Base-by-base conservation (phyloP, 2,113 vertebrate genomes). In the Cyrtonyx montezumae region DNA sequence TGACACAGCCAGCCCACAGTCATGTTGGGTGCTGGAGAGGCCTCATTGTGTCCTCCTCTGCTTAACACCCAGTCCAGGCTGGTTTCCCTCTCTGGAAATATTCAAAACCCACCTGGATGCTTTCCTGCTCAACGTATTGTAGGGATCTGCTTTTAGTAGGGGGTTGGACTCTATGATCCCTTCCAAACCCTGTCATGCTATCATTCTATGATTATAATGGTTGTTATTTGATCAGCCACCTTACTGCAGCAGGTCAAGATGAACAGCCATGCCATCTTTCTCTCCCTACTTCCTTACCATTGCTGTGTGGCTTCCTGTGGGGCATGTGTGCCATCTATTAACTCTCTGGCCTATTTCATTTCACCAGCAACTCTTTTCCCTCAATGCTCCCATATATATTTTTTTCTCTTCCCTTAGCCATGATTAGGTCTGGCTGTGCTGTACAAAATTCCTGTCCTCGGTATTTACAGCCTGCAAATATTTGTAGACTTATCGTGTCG, bases 391-490 rank as follows among this genome's bases (percentile, higher is more conserved):
- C 3, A 36, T 19, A 25, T n/a, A 6, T 32, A 28, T 74, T 48
- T 80, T 63, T 36, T 2, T 9, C 13, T 75, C 21, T 93, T 40
- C 12, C 32, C 77, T 87, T 84, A 90, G 36, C 68, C 30, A 51
- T 61, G 34, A 18, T 92, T 85, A 71, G 59, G 43, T 14, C 42
- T 74, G 65, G 56, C 65, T 45, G 1, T 79, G 75, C 83, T 75
- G 53, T 71, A 75, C 43, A 36, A 42, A 86, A 90, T 90, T 91
- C 84, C 76, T 78, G 42, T 62, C 42, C 59, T 82, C 0, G 0
- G 30, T 76, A 90, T 94, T 95, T 91, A 76, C 61, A 90, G 79
- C 40, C 43, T 86, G 73, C 66, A 95, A 94, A 94, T 95, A 91
- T 91, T 91, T 91, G 62, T 91, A 40, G 13, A 77, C 61, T 90